Evolutionary conservation across 2,888 invertebrate species (phyloP).

Genomic region (Petrophora chlorosata): DNA sequence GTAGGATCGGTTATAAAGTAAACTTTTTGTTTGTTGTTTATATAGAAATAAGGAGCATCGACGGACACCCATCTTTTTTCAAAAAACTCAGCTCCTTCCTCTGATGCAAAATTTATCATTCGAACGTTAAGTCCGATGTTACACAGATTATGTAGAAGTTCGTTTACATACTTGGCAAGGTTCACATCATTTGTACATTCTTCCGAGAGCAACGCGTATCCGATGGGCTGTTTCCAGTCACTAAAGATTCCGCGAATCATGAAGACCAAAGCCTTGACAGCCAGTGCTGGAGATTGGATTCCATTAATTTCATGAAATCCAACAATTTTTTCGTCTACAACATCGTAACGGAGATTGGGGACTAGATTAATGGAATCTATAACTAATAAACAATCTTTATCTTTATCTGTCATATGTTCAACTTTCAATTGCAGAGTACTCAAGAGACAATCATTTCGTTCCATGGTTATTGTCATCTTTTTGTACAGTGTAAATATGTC

Average conservation of each 20-base stretch:
- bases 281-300: conserved; percentile 29
- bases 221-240: conserved; percentile 38
- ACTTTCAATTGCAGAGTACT: conserved; percentile 35
- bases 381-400: conserved; percentile 32
- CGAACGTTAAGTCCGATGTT: conserved; percentile 35
- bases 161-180: conserved; percentile 35
- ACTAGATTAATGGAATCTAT: conserved; percentile 35
- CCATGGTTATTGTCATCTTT: conserved; percentile 27
- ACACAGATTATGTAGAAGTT: conserved; percentile 33
- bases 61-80: conserved; percentile 2
- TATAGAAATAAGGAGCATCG: conserved; percentile 1
- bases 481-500: conserved; percentile 21
- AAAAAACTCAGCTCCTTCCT: conserved; percentile 7
- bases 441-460: conserved; percentile 32
- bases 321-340: conserved; percentile 34
- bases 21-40: conserved; percentile 9
- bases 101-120: conserved; percentile 11
- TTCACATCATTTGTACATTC: conserved; percentile 28
- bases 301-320: conserved; percentile 42
- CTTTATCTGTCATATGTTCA: conserved; percentile 29
- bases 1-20: conserved; percentile 4
- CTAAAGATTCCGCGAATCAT: conserved; percentile 36
- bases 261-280: conserved; percentile 36
- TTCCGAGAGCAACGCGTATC: conserved; percentile 37
- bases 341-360: conserved; percentile 33